These are phyloP conservation scores for Palythoa grandiflora DNA, from an alignment of 92 coral and sea anemone genomes.

Conservation along the genomic window DNA sequence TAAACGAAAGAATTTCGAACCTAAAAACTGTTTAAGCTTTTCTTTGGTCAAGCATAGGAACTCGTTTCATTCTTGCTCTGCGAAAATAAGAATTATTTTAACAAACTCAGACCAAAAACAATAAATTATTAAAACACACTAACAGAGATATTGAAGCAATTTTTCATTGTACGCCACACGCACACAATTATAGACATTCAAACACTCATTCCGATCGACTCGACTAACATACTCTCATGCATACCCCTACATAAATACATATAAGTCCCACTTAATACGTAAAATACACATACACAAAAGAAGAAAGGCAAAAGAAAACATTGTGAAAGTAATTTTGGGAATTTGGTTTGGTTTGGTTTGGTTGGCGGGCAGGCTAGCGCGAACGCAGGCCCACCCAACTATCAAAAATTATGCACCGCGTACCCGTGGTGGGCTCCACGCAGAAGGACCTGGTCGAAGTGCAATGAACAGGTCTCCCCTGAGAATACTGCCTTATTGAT, in stretches of 20 bases:
- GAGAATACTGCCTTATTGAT: slow-evolving; percentile 93
- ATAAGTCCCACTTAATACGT: no score
- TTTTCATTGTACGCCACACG: no score
- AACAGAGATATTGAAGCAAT: no score
- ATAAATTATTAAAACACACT: no score
- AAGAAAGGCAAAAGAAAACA: not conserved
- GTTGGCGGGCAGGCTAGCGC: slow-evolving; percentile 84
- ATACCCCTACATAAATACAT: no score
- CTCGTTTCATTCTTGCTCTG: no score
- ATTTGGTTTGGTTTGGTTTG: slow-evolving; percentile 31
- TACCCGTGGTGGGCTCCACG: slow-evolving; percentile 84
- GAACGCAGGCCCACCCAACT: slow-evolving; percentile 95
- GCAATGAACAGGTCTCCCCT: slow-evolving; percentile 73
- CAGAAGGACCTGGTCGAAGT: slow-evolving; percentile 67
- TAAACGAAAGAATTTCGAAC: not conserved
- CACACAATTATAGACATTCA: no score
- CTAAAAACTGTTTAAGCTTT: not conserved
- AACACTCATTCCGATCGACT: no score
- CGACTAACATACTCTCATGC: no score
- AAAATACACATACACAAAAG: not conserved
- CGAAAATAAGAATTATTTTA: no score
- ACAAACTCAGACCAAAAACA: no score
- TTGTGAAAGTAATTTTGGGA: not conserved
- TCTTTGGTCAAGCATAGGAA: no score
- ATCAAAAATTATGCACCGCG: slow-evolving; percentile 94